Conservation (phyloP, 2,797 vertebrate genomes). For the Loriculus beryllinus region DNA sequence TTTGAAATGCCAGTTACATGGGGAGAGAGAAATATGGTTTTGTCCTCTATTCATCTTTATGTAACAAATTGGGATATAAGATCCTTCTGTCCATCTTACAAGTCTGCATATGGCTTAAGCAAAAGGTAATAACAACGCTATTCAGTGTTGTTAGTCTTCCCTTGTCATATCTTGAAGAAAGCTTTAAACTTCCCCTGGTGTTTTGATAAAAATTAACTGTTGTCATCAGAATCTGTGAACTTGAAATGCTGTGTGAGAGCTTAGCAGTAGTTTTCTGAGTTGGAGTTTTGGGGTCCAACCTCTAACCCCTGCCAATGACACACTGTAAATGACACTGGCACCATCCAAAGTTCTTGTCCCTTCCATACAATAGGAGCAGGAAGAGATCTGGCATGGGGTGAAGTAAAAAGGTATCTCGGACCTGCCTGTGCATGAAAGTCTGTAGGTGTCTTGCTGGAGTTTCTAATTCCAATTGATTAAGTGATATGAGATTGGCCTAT, state of each 20-base stretch:
- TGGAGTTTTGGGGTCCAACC: not conserved
- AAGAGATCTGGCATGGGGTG: not conserved
- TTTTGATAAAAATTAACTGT: not conserved
- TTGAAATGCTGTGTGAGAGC: not conserved
- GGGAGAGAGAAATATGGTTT: not conserved
- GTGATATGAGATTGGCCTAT: not conserved
- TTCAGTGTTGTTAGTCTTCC: not conserved
- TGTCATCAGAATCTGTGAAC: not conserved
- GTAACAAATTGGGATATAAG: not conserved
- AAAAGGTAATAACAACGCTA: not conserved
- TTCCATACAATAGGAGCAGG: not conserved
- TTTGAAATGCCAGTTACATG: not conserved
- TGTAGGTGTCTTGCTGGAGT: not conserved
- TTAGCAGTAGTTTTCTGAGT: not conserved
- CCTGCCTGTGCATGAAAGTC: not conserved
- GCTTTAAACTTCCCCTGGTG: not conserved
- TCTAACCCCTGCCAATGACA: not conserved
- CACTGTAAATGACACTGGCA: not conserved
- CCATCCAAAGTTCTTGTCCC: not conserved
- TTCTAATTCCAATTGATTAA: not conserved
- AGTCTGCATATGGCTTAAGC: not conserved
- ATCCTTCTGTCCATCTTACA: not conserved
- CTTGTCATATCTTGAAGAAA: not conserved
- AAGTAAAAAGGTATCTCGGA: not conserved
- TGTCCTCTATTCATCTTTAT: not conserved